phyloP scores from a whole-genome alignment of 2,113 vertebrate species.

The Gracilinanus agilis region DNA sequence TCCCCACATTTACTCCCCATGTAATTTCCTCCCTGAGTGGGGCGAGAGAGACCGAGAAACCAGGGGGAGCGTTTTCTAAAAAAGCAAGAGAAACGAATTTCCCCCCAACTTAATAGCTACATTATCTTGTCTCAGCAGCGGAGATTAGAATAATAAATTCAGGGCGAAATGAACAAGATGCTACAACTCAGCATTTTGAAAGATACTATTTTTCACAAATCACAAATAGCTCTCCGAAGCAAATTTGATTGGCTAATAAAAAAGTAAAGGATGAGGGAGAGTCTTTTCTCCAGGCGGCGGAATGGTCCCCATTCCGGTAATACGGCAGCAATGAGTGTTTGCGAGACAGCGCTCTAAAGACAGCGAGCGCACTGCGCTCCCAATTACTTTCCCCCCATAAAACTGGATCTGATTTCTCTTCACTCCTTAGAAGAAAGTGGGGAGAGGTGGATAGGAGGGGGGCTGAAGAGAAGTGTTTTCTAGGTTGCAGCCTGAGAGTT shows the following conservation, averaged over 20 bases:
- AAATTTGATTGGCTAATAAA: constrained; percentile 90
- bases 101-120: constrained; percentile 79
- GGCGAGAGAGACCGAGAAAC: constrained; percentile 28
- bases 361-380: constrained; percentile 77
- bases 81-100: constrained; percentile 79
- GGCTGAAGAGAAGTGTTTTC: neutral
- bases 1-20: neutral
- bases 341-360: constrained; percentile 81
- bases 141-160: constrained; percentile 88
- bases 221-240: constrained; percentile 84
- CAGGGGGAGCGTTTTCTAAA: neutral
- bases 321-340: constrained; percentile 80
- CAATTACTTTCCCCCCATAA: constrained; percentile 85
- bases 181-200: constrained; percentile 84
- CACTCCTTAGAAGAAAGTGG: constrained; percentile 74
- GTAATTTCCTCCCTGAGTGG: neutral
- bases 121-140: constrained; percentile 75
- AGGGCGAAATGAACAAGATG: constrained; percentile 83
- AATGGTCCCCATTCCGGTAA: constrained; percentile 85
- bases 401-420: constrained; percentile 75
- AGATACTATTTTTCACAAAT: constrained; percentile 87
- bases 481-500: neutral
- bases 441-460: constrained; percentile 37
- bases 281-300: constrained; percentile 84
- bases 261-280: constrained; percentile 84